A percentile compares a stretch with the other conserved stretches of the same genome.
Conservation (phyloP, 2,888 invertebrate species). For the Atethmia centrago region DNA sequence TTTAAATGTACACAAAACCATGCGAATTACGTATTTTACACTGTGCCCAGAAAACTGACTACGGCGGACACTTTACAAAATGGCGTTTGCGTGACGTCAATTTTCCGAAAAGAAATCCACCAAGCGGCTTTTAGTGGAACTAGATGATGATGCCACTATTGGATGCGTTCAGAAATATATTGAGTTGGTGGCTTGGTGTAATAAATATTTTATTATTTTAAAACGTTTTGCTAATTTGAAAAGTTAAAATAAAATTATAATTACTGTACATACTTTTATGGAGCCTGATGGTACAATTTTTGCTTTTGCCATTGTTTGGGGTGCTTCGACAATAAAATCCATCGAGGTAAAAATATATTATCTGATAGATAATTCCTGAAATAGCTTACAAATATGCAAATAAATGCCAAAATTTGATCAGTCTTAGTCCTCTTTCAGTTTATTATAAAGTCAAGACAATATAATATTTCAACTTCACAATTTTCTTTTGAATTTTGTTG, state of each 20-base stretch:
- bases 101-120: conserved; percentile 82
- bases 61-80: conserved; percentile 92
- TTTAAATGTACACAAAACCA: conserved; percentile 91
- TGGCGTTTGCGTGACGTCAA: conserved; percentile 93
- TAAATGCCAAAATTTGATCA: conserved; percentile 38
- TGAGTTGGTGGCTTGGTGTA: background rate
- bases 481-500: conserved; percentile 63
- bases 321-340: conserved; percentile 75
- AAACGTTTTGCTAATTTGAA: background rate
- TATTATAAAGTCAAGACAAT: conserved; percentile 52
- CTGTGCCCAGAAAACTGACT: conserved; percentile 91
- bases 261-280: conserved; percentile 72
- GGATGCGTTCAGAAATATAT: conserved; percentile 75
- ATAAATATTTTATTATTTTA: conserved; percentile 12
- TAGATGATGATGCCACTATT: conserved; percentile 79
- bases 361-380: conserved; percentile 42
- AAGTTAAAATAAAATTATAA: background rate
- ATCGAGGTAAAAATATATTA: conserved; percentile 62
- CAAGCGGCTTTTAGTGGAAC: conserved; percentile 80
- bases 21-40: conserved; percentile 91
- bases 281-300: conserved; percentile 74
- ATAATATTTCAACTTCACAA: conserved; percentile 54
- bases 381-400: conserved; percentile 46
- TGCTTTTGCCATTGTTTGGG: conserved; percentile 76
- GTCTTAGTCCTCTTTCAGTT: conserved; percentile 48